Evolutionary conservation across 2,797 vertebrate species (phyloP).

Genomic region (Chromis chromis): DNA sequence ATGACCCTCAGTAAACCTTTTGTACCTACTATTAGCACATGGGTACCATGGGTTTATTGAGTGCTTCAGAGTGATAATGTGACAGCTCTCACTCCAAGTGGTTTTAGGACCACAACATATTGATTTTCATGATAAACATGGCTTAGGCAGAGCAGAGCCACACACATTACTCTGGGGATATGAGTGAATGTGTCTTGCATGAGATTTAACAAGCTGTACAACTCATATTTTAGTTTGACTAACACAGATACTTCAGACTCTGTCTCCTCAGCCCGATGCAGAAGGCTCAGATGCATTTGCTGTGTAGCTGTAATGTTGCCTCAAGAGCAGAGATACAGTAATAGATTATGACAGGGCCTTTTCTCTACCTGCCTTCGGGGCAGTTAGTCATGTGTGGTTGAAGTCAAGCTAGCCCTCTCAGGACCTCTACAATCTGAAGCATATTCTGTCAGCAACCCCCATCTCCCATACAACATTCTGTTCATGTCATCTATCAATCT

Average conservation of each 20-base stretch:
- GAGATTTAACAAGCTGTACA: constrained; percentile 65
- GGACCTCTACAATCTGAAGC: constrained; percentile 76
- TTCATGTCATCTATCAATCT: constrained; percentile 84
- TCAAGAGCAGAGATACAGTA: constrained; percentile 75
- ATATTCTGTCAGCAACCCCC: constrained; percentile 75
- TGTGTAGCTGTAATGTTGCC: constrained; percentile 70
- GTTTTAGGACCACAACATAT: constrained; percentile 19
- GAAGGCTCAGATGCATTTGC: constrained; percentile 59
- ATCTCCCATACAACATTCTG: constrained; percentile 69
- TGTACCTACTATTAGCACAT: constrained; percentile 6
- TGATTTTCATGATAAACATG: constrained; percentile 50
- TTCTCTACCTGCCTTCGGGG: constrained; percentile 78
- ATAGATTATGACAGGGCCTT: constrained; percentile 83
- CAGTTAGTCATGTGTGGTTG: constrained; percentile 78
- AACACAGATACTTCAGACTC: constrained; percentile 52
- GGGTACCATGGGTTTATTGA: constrained; percentile 24
- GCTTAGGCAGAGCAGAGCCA: constrained; percentile 25
- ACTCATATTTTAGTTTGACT: constrained; percentile 56
- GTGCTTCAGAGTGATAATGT: constrained; percentile 39
- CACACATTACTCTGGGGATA: constrained; percentile 53
- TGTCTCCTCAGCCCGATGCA: constrained; percentile 27
- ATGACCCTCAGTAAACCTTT: constrained; percentile 2
- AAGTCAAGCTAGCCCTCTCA: constrained; percentile 74
- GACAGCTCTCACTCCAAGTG: constrained; percentile 45
- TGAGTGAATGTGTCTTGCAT: constrained; percentile 45